Evolutionary conservation across 2,888 invertebrate species (phyloP), one percentile per base, ranked within the genome.

Genomic region (Octodonta nipae): DNA sequence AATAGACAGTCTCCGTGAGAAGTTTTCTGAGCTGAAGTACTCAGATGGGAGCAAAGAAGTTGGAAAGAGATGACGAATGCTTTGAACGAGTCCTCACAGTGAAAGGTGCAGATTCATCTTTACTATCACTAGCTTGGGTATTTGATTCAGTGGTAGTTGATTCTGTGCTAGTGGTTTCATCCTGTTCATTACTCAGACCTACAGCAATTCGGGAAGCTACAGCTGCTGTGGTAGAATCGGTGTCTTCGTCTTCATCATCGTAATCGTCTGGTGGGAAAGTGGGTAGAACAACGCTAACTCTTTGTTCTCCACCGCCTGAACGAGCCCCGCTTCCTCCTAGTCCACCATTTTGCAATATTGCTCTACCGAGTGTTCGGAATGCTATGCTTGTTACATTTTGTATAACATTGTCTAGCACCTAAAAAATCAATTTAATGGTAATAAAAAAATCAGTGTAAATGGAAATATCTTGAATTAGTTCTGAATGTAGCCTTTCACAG

Each of bases 351-450:
- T 73, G 68, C 42, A 82, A 68, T 45, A 86, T 65, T 37, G 76
- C 68, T 24, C 85, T 78, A 28, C 85, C 85, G 54, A 86, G 71
- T 40, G 78, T 70, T 53, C 79, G 74, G 62, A 86, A 73, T 52
- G 85, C 64, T 60, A 72, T 68, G 58, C 75, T 70, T 43, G 76
- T 75, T 56, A 82, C 70, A 63, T 73, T 70, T 68, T 80, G 80
- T 61, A 83, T 75, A 60, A 78, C 78, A 62, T 74, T 70, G 68
- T 81, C 80, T 66, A 82, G 67, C 56, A 79, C 75, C 81, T 74
- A 66, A 48, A 47, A 51, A 38, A 3, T 22, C 11, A n/a, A n/a
- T n/a, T n/a, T n/a, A n/a, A n/a, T n/a, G n/a, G n/a, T n/a, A n/a
- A n/a, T n/a, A n/a, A n/a, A n/a, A n/a, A n/a, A n/a, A n/a, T n/a